Evolutionary conservation across 2,888 invertebrate species (phyloP), one percentile per base, ranked within the genome.

Genomic region (Isotomurus palustris): DNA sequence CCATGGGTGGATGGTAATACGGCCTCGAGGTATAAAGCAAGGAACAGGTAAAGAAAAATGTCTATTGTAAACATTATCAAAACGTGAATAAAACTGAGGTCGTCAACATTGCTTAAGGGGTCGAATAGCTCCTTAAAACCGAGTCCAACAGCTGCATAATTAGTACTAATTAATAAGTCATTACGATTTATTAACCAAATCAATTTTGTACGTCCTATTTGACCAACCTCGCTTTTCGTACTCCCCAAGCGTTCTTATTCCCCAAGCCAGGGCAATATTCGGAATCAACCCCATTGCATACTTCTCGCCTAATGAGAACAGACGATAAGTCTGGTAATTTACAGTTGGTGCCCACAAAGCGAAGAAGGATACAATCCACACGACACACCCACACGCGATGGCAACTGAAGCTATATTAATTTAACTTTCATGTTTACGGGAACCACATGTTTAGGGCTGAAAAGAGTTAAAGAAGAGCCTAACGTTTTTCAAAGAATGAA

Each of bases 1-100:
- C 87, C 88, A 68, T 81, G 85, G 21, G 82, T 79, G 3, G 87
- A 87, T 0, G 88, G 88, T 65, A 76, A 77, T 35, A 82, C 76
- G 12, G 76, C 77, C 70, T 84, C 84, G 41, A 84, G 73, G 71
- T 84, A 85, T 75, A 81, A 78, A 2, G 83, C 24, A 17, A 83
- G 59, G 12, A 80, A 24, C 36, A 77, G 71, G 68, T 80, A 82
- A 12, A 84, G 38, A 6, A 80, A 25, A 6, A 75, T 74, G 35
- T 63, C 62, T 6, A 67, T 12, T 17, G 67, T 29, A 17, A 71
- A 60, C 61, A 66, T 62, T 8, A 47, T n/a, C 5, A 80, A 72
- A 72, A 73, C 36, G 74, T 78, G 75, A 19, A 62, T 71, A 58
- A 76, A 63, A 12, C 72, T 71, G 8, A 72, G 52, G 38, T 38